These are phyloP conservation scores for Rhabditophanes sp. DNA, from an alignment of 2,888 invertebrate species.

Conservation along the genomic window DNA sequence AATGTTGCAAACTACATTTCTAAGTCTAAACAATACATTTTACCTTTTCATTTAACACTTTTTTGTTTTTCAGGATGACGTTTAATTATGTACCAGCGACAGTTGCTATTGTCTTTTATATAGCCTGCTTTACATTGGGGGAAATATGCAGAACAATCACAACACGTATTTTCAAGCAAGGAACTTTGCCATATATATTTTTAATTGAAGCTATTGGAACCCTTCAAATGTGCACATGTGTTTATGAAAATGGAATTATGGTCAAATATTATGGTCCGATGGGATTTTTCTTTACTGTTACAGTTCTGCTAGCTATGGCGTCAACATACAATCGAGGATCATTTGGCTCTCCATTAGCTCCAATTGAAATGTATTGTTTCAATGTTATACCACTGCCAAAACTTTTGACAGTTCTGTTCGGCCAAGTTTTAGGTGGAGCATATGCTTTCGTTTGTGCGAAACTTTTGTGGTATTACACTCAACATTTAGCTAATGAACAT, in stretches of 20 bases:
- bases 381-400: constrained; percentile 12
- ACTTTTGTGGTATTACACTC: constrained; percentile 28
- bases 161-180: constrained; percentile 4
- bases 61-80: too few relatives aligned
- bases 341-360: constrained; percentile 21
- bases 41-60: too few relatives aligned
- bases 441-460: constrained; percentile 27
- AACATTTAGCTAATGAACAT: constrained; percentile 21
- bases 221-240: constrained; percentile 39
- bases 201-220: constrained; percentile 21
- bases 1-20: too few relatives aligned
- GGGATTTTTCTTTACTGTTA: constrained; percentile 29
- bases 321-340: constrained; percentile 28
- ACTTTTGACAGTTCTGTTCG: constrained; percentile 21
- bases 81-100: too few relatives aligned
- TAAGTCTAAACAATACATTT: too few relatives aligned
- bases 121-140: too few relatives aligned
- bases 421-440: constrained; percentile 27
- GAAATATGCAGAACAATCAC: too few relatives aligned
- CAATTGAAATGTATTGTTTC: constrained; percentile 18
- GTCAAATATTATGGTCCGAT: constrained; percentile 28
- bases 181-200: constrained; percentile 9
- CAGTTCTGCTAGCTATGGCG: constrained; percentile 19
- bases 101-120: too few relatives aligned
- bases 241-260: constrained; percentile 39